phyloP scores from a whole-genome alignment of 2,888 invertebrate genomes.

The Norana najaformis region DNA sequence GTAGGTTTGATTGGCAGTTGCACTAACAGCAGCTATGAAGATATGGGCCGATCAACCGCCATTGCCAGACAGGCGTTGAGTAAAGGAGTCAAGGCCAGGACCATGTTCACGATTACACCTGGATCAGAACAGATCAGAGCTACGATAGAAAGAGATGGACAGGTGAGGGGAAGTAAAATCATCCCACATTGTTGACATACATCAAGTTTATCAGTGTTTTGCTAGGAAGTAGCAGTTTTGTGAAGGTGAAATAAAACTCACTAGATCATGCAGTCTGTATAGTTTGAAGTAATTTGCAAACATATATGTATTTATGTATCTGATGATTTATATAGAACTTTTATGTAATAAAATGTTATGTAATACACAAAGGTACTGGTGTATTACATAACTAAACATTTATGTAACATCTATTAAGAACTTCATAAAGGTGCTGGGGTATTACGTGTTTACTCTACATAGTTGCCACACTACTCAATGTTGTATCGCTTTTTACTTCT shows the following conservation, averaged over 20 bases:
- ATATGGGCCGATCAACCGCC: constrained; percentile 96
- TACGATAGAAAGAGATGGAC: constrained; percentile 94
- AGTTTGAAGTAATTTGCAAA: not conserved
- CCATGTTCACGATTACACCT: constrained; percentile 95
- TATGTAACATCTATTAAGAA: not conserved
- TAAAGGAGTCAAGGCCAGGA: constrained; percentile 90
- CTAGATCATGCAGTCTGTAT: not conserved
- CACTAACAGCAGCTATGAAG: constrained; percentile 98
- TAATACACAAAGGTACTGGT: too few species aligned
- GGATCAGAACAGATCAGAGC: constrained; percentile 98
- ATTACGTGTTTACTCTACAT: too few species aligned
- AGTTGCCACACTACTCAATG: not conserved
- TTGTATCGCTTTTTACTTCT: not conserved
- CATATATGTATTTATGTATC: not conserved
- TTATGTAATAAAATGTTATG: too few species aligned
- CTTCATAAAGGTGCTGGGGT: not conserved
- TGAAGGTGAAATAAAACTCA: not conserved
- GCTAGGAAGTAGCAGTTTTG: not conserved
- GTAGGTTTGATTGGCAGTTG: constrained; percentile 94
- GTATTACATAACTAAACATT: too few species aligned
- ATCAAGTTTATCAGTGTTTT: not conserved
- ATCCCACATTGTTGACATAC: not conserved
- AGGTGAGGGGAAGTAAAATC: constrained; percentile 28
- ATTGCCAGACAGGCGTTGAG: constrained; percentile 88
- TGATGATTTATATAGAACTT: too few species aligned